Conservation (phyloP, 2,797 vertebrate species). For the Botia kubotai region DNA sequence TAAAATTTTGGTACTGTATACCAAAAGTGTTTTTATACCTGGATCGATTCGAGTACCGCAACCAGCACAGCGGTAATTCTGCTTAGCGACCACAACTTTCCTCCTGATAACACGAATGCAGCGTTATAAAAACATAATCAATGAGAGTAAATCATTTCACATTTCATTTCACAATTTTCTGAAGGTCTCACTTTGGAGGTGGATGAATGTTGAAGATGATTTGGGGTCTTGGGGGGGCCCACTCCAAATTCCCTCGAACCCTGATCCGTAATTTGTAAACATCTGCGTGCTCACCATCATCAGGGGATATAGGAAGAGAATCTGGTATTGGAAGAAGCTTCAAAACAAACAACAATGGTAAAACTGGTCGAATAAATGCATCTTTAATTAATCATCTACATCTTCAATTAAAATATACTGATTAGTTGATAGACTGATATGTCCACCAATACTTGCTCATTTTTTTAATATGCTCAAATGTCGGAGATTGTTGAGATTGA, state of each 20-base stretch:
- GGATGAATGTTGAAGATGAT: constrained; percentile 97
- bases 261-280: constrained; percentile 96
- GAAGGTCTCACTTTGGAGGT: constrained; percentile 85
- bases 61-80: constrained; percentile 96
- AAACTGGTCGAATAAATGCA: neutral
- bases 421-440: neutral
- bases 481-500: too few species aligned
- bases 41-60: constrained; percentile 94
- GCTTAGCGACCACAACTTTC: constrained; percentile 91
- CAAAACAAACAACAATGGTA: neutral
- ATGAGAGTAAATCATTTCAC: neutral
- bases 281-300: constrained; percentile 94
- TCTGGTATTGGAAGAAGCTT: constrained; percentile 95
- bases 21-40: constrained; percentile 73
- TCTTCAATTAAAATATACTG: neutral
- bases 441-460: neutral
- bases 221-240: constrained; percentile 95
- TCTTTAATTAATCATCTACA: neutral
- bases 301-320: constrained; percentile 95
- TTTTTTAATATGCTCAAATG: too few species aligned
- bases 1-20: neutral
- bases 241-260: constrained; percentile 95
- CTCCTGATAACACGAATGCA: constrained; percentile 78
- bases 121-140: neutral
- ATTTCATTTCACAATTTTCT: neutral